Percentiles rank a stretch among this genome's conserved stretches.
Conservation (phyloP, 2,797 vertebrate genomes). For the Oceanodroma leucorhoa region DNA sequence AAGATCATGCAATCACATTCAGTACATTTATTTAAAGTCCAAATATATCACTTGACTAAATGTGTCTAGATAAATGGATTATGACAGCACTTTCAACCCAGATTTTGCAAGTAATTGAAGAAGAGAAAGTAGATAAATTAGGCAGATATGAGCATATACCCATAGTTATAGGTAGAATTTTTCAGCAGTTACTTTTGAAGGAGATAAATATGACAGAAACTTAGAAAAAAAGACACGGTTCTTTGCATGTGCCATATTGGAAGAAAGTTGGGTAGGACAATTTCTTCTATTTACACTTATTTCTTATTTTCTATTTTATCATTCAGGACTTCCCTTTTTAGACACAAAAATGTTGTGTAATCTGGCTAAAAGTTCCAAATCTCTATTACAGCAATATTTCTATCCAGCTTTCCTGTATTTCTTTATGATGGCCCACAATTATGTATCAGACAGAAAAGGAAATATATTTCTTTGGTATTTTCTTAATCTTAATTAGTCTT, state of each 20-base stretch:
- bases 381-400: background rate
- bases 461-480: background rate
- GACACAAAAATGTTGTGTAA: background rate
- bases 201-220: background rate
- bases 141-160: background rate
- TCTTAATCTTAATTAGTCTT: background rate
- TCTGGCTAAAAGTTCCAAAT: background rate
- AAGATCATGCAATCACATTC: background rate
- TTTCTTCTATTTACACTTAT: background rate
- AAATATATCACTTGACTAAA: background rate
- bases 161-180: background rate
- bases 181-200: background rate
- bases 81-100: background rate
- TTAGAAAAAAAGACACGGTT: background rate
- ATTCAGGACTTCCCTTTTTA: background rate
- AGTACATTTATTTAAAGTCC: background rate
- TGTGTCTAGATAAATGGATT: constrained; percentile 18
- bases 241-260: background rate
- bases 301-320: background rate
- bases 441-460: background rate
- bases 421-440: background rate
- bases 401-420: background rate
- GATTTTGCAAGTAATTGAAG: background rate
- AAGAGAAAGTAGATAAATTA: constrained; percentile 6
- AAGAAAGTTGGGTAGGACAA: background rate